Evolutionary conservation across 2,888 invertebrate genomes (phyloP), one percentile per base, ranked within the genome.

Genomic region (Melanotus villosus): DNA sequence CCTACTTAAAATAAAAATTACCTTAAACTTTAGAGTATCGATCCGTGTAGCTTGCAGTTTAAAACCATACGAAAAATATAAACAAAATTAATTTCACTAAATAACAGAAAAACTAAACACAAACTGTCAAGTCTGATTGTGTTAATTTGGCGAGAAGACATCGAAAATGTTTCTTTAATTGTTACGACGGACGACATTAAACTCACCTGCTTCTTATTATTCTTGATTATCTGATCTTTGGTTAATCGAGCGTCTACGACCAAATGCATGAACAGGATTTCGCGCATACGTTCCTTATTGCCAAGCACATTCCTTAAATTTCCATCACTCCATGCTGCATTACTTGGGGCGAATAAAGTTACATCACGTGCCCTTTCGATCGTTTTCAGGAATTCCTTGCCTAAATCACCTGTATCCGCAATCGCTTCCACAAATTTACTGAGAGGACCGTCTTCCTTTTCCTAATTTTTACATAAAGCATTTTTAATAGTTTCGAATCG

Each of bases 281-380:
- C 93, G 73, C 88, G 88, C 80, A 95, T 88, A 75, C 89, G 90
- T 68, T 90, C 88, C 75, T 89, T 90, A 81, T 95, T 91, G 73
- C 89, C 87, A 59, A 91, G 85, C 70, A 94, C 88, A 78, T 90
- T 89, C 78, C 91, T 89, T n/a, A 95, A 89, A 72, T 90, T 90
- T 16, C 80, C 75, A 50, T 90, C 88, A 74, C 91, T 90, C 91
- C 95, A 93, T 10, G 96, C 96, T 71, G 92, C 92, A 81, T 97
- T 96, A 79, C 94, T 94, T 0, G 97, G 97, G 1, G 95, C 96
- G 82, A 97, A 94, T 65, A 97, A 87, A 1, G 97, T 97, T 19
- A 95, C 88, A 76, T 93, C 92, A 65, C 90, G 90, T 72, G 90
- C 89, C 67, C 88, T 85, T 65, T 89, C 91, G 30, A 95, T 89